Evolutionary conservation across 2,797 vertebrate species (phyloP), one percentile per base, ranked within the genome.

Genomic region (Pelobates cultripes): DNA sequence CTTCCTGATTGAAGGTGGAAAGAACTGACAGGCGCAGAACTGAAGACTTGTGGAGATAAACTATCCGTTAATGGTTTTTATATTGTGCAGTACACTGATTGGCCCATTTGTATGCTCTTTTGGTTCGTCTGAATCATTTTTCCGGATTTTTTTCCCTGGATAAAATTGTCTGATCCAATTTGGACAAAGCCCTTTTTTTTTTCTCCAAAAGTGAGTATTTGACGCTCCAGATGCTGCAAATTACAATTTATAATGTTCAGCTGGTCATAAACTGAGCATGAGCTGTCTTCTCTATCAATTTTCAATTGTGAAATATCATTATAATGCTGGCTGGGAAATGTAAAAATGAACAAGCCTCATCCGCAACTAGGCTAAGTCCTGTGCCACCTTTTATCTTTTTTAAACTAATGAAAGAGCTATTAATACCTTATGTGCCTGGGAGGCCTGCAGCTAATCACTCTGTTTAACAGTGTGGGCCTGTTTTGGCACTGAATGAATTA

Each of bases 401-500:
- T 17, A 55, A 68, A 55, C 77, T 79, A 83, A 83, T 79, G 72
- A 84, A 70, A 17, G 70, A 71, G 60, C 72, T 84, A 79, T 76
- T 79, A 84, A 84, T 84, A 79, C 68, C 82, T 71, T 53, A 77
- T 84, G 82, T 64, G 73, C 82, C 77, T 64, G n/a, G 12, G 77
- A 79, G 77, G 76, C 57, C n/a, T 70, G 44, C 44, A 43, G 12
- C 72, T 84, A 84, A 84, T 84, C 79, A 79, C 77, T 68, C 14
- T 44, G 64, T 61, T 78, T 63, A 83, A 60, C 71, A 70, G 55
- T 55, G 55, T 73, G 41, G 67, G 66, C 9, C 66, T 51, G 53
- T 70, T 40, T 42, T 45, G 66, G 28, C 45, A 55, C 15, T 43
- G 28, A 70, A 79, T 75, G 57, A 73, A 79, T 63, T 4, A 64